phyloP scores from a whole-genome alignment of 2,113 vertebrate genomes.

The Aix galericulata region DNA sequence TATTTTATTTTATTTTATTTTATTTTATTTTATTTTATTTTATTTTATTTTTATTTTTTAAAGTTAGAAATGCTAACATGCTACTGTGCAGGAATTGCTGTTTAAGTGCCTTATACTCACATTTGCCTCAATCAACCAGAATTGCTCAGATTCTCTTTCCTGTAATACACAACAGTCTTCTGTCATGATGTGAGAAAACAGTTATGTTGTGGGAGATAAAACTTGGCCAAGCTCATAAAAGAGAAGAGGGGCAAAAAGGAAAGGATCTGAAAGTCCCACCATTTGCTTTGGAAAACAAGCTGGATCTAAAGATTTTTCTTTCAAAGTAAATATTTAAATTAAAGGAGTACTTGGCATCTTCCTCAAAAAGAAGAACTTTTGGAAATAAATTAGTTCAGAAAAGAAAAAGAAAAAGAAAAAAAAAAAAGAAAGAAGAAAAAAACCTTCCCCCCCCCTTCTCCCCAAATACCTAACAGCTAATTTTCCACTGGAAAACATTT shows the following conservation, averaged over 20 bases:
- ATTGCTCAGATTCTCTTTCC: not conserved
- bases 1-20: not conserved
- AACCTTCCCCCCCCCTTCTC: not conserved
- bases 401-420: not conserved
- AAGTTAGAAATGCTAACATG: not conserved
- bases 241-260: not conserved
- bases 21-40: not conserved
- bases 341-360: slow-evolving; percentile 17
- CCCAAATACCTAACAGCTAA: not conserved
- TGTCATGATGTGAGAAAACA: not conserved
- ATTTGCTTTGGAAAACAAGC: slow-evolving; percentile 13
- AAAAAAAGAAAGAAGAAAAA: not conserved
- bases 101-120: not conserved
- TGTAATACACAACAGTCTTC: not conserved
- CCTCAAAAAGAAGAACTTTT: slow-evolving; percentile 24
- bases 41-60: not conserved
- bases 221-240: not conserved
- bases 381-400: not conserved
- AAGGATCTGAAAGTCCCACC: not conserved
- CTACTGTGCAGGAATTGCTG: not conserved
- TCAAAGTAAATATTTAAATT: slow-evolving; percentile 35
- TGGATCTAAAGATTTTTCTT: slow-evolving; percentile 21
- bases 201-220: slow-evolving; percentile 33
- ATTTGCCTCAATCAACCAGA: not conserved
- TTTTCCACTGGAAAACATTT: slow-evolving; percentile 17